Percentiles rank a stretch among this genome's conserved stretches.
Conservation (phyloP, 2,113 vertebrate species). For the Prionailurus viverrinus region DNA sequence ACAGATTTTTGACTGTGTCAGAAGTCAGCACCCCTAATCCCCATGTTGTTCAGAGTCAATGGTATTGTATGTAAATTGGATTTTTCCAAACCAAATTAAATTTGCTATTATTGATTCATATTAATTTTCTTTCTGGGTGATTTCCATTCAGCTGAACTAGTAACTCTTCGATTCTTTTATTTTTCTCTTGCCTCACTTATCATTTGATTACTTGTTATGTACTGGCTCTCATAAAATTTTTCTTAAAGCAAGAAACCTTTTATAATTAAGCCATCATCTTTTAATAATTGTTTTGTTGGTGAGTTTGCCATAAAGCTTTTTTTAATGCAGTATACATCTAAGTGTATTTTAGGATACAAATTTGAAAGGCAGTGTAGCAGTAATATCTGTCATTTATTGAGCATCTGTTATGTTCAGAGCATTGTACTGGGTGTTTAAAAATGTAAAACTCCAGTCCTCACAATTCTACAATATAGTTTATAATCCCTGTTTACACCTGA, state of each 20-base stretch:
- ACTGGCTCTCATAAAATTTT: constrained; percentile 7
- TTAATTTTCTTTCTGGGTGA: not conserved
- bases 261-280: constrained; percentile 12
- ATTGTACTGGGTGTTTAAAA: not conserved
- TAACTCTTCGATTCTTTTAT: not conserved
- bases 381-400: not conserved
- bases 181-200: not conserved
- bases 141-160: not conserved
- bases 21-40: not conserved
- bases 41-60: not conserved
- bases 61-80: not conserved
- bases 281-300: constrained; percentile 18
- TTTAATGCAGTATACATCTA: not conserved
- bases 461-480: not conserved
- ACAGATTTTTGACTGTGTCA: not conserved
- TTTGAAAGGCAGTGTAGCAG: not conserved
- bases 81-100: constrained; percentile 21
- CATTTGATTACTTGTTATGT: not conserved
- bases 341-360: not conserved
- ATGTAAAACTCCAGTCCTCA: not conserved
- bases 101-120: not conserved
- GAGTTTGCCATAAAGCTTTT: not conserved
- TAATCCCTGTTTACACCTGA: not conserved
- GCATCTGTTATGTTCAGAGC: not conserved
- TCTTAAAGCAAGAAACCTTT: not conserved